Evolutionary conservation across 2,797 vertebrate species (phyloP), one percentile per base, ranked within the genome.

Genomic region (Sebastes taczanowskii): DNA sequence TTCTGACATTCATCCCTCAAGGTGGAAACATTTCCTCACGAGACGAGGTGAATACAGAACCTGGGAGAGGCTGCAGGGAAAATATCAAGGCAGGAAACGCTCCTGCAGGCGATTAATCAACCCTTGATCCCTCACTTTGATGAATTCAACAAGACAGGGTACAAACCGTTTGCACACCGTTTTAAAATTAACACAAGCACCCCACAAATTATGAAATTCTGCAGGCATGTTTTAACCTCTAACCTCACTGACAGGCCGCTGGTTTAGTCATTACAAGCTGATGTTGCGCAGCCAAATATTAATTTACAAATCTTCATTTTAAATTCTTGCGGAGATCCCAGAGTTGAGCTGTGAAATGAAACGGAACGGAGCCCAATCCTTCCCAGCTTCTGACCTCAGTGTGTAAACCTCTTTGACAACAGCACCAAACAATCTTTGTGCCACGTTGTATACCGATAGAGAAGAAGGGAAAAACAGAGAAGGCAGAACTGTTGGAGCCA

Each of bases 371-470:
- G 74, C 62, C 11, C 14, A 4, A 63, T 30, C 20, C 22, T 56
- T 59, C 70, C 25, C 34, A 55, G 77, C 60, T 8, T 42, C 18
- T 11, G 30, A 77, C 55, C 68, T 71, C 56, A 3, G 59, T 4
- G 58, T 68, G 78, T 71, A 63, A 75, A 85, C 20, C 7, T 38
- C 42, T 65, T 35, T 38, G 71, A 65, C 4, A 25, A 13, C 64
- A 42, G 38, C 62, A 74, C 64, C 65, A 42, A 77, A 68, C 38
- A 18, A 30, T 75, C 79, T 68, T 32, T 35, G 1, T 7, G 25
- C 42, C 27, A 5, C 65, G 63, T 64, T 46, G 60, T 16, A 14
- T 46, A 53, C 68, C 68, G 34, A 58, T 1, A n/a, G 13, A 67
- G 32, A 49, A 11, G 38, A 8, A 52, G 61, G 61, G 23, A 6